Evolutionary conservation across 2,113 vertebrate species (phyloP).

Genomic region (Rhea pennata): DNA sequence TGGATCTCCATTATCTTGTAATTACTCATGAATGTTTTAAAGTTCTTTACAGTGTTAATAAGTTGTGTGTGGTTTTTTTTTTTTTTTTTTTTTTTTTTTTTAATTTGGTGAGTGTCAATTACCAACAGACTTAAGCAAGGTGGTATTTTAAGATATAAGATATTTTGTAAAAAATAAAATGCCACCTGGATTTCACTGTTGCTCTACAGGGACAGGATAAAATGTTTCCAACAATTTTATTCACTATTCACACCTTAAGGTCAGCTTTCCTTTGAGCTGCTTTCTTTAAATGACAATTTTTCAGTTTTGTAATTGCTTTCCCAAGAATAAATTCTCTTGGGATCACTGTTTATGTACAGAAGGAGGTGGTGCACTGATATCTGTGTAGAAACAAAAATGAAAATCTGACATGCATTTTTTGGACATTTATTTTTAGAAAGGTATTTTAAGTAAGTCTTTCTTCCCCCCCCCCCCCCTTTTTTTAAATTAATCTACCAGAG

Average conservation of each 20-base stretch:
- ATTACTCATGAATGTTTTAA: neutral
- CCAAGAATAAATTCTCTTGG: neutral
- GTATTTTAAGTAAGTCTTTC: neutral
- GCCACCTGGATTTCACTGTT: neutral
- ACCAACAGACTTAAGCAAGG: neutral
- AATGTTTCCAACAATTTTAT: neutral
- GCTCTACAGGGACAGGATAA: neutral
- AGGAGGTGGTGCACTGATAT: neutral
- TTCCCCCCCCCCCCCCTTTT: no score
- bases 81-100: no score
- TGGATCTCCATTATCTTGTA: neutral
- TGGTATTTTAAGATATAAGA: neutral
- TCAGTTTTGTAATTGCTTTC: neutral
- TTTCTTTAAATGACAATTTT: neutral
- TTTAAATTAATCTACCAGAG: neutral
- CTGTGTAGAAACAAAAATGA: neutral
- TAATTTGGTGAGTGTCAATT: neutral
- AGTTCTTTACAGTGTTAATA: neutral
- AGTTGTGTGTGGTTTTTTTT: no score
- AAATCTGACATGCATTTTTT: neutral
- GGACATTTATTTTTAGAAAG: rapidly evolving
- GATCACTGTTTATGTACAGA: neutral
- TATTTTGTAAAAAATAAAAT: neutral
- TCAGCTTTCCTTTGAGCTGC: neutral
- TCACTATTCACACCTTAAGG: neutral